Evolutionary conservation across 2,888 invertebrate species (phyloP).

Genomic region (Frankliniella intonsa): DNA sequence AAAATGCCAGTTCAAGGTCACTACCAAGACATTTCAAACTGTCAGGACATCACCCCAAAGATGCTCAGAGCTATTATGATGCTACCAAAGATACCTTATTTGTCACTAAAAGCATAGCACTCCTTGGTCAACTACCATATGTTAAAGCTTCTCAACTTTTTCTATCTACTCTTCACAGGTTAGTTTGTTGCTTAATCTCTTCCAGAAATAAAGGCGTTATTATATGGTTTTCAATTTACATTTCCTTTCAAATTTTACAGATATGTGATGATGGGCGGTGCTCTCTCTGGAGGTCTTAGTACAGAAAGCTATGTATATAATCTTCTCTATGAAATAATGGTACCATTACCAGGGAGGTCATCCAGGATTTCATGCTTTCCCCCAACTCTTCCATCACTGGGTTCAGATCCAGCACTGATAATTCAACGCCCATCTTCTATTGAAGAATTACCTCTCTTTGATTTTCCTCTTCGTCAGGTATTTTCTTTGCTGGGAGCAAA

Average conservation of each 20-base stretch:
- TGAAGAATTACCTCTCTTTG: conserved; percentile 88
- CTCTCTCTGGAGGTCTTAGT: conserved; percentile 59
- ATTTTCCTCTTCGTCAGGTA: conserved; percentile 83
- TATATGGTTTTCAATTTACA: conserved; percentile 22
- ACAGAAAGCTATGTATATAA: conserved; percentile 94
- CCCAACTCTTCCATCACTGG: conserved; percentile 31
- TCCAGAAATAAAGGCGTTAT: not conserved
- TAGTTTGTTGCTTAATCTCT: conserved; percentile 42
- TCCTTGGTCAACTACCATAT: conserved; percentile 88
- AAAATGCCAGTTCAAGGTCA: conserved; percentile 67
- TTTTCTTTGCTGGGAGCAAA: conserved; percentile 88
- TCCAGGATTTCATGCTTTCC: conserved; percentile 47
- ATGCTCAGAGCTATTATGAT: conserved; percentile 85
- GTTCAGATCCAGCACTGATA: conserved; percentile 46
- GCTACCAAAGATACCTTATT: conserved; percentile 88
- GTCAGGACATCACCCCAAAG: conserved; percentile 66
- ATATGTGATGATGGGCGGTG: conserved; percentile 53
- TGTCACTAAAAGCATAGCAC: conserved; percentile 91
- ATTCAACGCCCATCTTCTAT: conserved; percentile 71
- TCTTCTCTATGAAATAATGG: conserved; percentile 86
- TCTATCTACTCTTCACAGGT: conserved; percentile 82
- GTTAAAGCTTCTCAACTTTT: conserved; percentile 81
- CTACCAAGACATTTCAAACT: conserved; percentile 86
- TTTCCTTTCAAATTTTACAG: conserved; percentile 45
- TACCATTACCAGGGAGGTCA: conserved; percentile 85